Percentiles rank a stretch among this genome's conserved stretches.
Evolutionary conservation across 2,797 vertebrate species (phyloP).

Genomic region (Sebastes kiyomatsui): DNA sequence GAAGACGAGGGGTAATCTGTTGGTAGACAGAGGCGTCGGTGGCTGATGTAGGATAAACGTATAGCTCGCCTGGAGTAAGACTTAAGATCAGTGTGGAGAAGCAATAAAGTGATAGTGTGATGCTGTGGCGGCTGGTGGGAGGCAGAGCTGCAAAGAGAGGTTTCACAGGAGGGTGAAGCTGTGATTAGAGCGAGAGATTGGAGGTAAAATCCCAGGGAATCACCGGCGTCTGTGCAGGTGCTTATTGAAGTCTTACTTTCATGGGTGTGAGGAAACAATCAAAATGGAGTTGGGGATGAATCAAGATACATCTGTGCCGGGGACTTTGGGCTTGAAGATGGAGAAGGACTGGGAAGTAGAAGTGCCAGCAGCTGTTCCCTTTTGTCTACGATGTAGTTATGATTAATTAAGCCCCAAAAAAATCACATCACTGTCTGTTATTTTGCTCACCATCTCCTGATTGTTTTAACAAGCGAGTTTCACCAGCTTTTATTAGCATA

Average conservation of each 20-base stretch:
- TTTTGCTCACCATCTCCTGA: constrained; percentile 22
- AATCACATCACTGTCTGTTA: not conserved
- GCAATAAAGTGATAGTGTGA: constrained; percentile 60
- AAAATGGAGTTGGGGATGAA: constrained; percentile 28
- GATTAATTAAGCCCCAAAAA: constrained; percentile 31
- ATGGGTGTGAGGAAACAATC: constrained; percentile 62
- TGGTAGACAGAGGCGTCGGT: constrained; percentile 49
- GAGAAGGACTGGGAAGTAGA: constrained; percentile 9
- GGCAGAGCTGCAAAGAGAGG: constrained; percentile 19
- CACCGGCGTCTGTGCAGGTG: constrained; percentile 44
- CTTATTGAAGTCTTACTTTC: constrained; percentile 68
- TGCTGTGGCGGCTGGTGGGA: constrained; percentile 37
- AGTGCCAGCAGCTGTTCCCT: constrained; percentile 26
- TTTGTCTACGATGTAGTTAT: not conserved
- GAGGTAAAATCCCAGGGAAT: constrained; percentile 63
- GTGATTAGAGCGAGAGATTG: constrained; percentile 73
- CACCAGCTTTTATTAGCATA: not conserved
- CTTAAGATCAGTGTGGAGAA: constrained; percentile 51
- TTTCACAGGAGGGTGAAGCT: constrained; percentile 51
- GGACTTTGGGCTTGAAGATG: constrained; percentile 29
- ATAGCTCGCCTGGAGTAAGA: constrained; percentile 51
- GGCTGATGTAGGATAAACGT: constrained; percentile 64
- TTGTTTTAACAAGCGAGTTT: not conserved
- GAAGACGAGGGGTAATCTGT: constrained; percentile 52
- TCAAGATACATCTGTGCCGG: constrained; percentile 39